Evolutionary conservation across 2,888 invertebrate species (phyloP), one percentile per base, ranked within the genome.

Genomic region (Lasioglossum vierecki): DNA sequence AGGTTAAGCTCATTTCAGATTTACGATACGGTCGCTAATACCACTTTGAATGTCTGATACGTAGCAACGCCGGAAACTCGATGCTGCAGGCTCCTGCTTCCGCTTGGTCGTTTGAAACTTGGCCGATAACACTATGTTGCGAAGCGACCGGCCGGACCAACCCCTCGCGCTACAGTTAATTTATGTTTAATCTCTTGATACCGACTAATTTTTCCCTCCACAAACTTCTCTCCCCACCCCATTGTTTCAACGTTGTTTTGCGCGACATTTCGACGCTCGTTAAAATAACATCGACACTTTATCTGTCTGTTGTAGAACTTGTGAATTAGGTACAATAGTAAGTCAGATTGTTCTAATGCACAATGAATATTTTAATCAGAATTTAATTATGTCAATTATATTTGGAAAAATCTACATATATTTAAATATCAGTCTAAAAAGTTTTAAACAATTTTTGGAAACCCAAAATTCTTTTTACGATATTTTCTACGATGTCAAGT

Each of bases 1-100:
- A 26, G 80, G 68, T 73, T 83, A 80, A 83, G 68, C 89, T 83
- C 84, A 57, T 80, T 76, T 66, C 46, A 83, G 88, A 89, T 89
- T 89, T 89, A 89, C 84, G 88, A 77, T 70, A 73, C 77, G 44
- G 46, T 63, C 82, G 39, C 84, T 88, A 89, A 89, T 88, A 85
- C 82, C 86, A 73, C 88, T 85, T 82, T 86, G 89, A 89, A 88
- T 86, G 88, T 80, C 84, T 82, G 88, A 89, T 89, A 89, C 83
- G 84, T 88, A 76, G 83, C 82, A 82, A 85, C 85, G 84, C 80
- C 80, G 83, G 86, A 83, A 87, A 85, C 86, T 76, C 82, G 41
- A 71, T 78, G 74, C 81, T 80, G 57, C 82, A 73, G 80, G 77
- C 74, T 35, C 49, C 80, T 78, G 75, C 71, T 88, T 88, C 77